These are phyloP conservation scores for Mycteria americana DNA, from an alignment of 2,797 vertebrate genomes.

Conservation along the genomic window DNA sequence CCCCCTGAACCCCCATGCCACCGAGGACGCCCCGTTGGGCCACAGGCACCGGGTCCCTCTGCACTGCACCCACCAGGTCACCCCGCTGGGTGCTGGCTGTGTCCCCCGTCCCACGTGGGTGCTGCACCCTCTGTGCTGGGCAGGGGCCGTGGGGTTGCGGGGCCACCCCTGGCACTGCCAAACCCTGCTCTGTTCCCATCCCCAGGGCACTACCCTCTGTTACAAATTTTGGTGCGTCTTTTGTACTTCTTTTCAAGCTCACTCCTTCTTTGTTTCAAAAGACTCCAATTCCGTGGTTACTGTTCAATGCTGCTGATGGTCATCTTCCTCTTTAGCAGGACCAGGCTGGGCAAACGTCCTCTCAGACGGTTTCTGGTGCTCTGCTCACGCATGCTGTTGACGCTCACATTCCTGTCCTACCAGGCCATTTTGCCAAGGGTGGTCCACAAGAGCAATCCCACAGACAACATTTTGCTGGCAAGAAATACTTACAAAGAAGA, in stretches of 20 bases:
- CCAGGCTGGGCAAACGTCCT: neutral
- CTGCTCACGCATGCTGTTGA: accelerated
- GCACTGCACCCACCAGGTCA: neutral
- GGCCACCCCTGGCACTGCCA: neutral
- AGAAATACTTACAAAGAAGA: neutral
- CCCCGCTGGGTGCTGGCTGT: accelerated
- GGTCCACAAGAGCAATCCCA: neutral
- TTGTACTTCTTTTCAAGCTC: neutral
- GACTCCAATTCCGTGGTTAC: neutral
- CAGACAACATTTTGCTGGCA: neutral
- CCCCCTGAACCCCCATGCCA: neutral
- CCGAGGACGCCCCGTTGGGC: neutral
- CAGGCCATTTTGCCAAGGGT: neutral
- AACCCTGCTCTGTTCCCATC: neutral
- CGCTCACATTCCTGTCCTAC: neutral
- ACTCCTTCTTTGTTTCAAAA: neutral
- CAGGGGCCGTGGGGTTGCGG: neutral
- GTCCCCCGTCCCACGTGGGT: neutral
- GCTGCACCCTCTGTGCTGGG: neutral
- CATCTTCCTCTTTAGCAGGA: neutral
- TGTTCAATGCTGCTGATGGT: neutral
- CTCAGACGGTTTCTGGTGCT: neutral
- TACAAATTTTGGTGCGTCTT: neutral
- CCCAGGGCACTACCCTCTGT: neutral
- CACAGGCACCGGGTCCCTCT: neutral